Percentiles rank a stretch among this genome's conserved stretches.
Conservation (phyloP, 2,888 invertebrate species). For the Ophraella communa region DNA sequence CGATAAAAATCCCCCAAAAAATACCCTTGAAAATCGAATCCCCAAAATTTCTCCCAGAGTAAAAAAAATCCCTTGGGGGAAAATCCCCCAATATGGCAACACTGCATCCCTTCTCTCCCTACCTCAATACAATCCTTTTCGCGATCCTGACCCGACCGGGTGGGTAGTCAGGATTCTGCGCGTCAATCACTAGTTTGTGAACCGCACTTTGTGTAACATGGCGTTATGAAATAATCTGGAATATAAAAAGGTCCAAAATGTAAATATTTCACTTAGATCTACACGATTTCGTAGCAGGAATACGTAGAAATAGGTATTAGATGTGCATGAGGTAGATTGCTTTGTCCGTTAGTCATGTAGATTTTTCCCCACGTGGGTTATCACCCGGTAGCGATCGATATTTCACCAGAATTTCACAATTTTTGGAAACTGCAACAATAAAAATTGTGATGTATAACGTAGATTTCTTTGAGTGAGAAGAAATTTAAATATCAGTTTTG, state of each 20-base stretch:
- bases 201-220: constrained; percentile 29
- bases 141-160: constrained; percentile 12
- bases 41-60: too few species aligned
- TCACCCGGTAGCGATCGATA: constrained; percentile 20
- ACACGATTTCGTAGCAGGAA: background rate
- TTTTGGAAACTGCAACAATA: too few species aligned
- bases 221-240: constrained; percentile 26
- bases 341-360: background rate
- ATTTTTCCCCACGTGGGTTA: constrained; percentile 22
- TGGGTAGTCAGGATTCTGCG: constrained; percentile 17
- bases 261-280: constrained; percentile 18
- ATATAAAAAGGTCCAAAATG: constrained; percentile 9
- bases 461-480: too few species aligned
- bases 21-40: too few species aligned
- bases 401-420: constrained; percentile 4
- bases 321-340: constrained; percentile 16
- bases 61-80: too few species aligned
- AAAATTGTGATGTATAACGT: too few species aligned
- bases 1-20: too few species aligned
- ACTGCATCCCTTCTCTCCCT: background rate
- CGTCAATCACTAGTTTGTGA: constrained; percentile 22
- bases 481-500: too few species aligned
- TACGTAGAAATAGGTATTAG: background rate
- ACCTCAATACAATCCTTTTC: constrained; percentile 2
- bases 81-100: too few species aligned